Evolutionary conservation across 2,113 vertebrate genomes (phyloP), one percentile per base, ranked within the genome.

Genomic region (Amazona guildingii): DNA sequence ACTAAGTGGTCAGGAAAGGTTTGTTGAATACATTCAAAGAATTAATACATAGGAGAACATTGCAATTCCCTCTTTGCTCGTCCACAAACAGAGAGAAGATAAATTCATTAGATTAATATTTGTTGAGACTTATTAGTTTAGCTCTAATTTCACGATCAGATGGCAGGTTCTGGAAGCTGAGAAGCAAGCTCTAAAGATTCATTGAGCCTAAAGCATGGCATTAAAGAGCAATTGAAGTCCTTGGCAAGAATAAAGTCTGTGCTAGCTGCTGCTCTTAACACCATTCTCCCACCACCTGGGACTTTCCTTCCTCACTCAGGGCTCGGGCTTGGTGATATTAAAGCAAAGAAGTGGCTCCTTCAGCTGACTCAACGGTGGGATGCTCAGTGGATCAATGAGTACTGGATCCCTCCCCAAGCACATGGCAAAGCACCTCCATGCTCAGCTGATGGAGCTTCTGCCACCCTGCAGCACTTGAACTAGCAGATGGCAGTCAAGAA

Each of bases 91-190:
- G 67, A 95, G 35, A 89, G 81, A 28, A 94, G 81, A 37, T 73
- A 92, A 94, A 96, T 94, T 96, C 91, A 97, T 95, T 96, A 92
- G 95, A 51, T 95, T 93, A 95, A 92, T 96, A 95, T 96, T 96
- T 94, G 94, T 96, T 62, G 94, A 95, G 94, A 94, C 70, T 92
- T 96, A 94, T 94, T 95, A 94, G 92, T 92, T 95, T 94, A 96
- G 86, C 92, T 95, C 83, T 89, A 92, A 96, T 94, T 95, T 95
- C 94, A 62, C 10, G 62, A 96, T 96, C 86, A 92, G 91, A 43
- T 69, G 74, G 86, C 90, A 94, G 87, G 94, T 93, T 82, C 3
- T 4, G 83, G 78, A 66, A 72, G 66, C 9, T 70, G 83, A 87
- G 82, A 90, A 89, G 68, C 64, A 52, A 89, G 95, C 37, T 54